A percentile compares a stretch with the other conserved stretches of the same genome.
These are phyloP conservation scores for Sardina pilchardus DNA, from an alignment of 2,113 vertebrate species.

Conservation along the genomic window DNA sequence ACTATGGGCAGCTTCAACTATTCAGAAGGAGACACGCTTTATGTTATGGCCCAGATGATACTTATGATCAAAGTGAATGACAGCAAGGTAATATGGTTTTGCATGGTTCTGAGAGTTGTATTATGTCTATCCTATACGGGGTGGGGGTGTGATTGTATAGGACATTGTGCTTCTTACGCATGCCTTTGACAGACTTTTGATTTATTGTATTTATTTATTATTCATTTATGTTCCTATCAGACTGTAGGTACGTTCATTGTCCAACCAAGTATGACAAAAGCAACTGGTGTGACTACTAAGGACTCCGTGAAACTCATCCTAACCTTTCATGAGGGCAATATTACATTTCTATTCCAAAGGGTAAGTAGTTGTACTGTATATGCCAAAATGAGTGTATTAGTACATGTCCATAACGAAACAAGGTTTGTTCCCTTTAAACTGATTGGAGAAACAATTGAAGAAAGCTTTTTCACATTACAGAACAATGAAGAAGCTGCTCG, in stretches of 20 bases:
- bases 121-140: too few relatives aligned
- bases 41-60: conserved; percentile 52
- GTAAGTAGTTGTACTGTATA: conserved; percentile 47
- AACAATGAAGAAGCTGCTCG: too few relatives aligned
- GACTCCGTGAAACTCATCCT: conserved; percentile 40
- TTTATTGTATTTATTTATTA: neutral
- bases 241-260: conserved; percentile 55
- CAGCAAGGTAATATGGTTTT: conserved; percentile 46
- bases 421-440: too few relatives aligned
- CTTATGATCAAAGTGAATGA: conserved; percentile 58
- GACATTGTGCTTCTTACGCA: neutral
- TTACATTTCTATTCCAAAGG: conserved; percentile 61
- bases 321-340: conserved; percentile 44
- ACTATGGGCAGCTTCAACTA: conserved; percentile 58
- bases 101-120: neutral
- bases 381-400: neutral
- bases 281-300: neutral
- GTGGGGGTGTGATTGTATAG: neutral
- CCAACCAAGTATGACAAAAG: conserved; percentile 36
- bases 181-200: neutral
- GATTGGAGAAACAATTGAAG: too few relatives aligned
- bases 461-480: too few relatives aligned
- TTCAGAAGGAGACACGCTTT: neutral
- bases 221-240: conserved; percentile 47
- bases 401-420: too few relatives aligned